phyloP scores from a whole-genome alignment of 2,113 vertebrate species.

The Corythornis madagascariensis region DNA sequence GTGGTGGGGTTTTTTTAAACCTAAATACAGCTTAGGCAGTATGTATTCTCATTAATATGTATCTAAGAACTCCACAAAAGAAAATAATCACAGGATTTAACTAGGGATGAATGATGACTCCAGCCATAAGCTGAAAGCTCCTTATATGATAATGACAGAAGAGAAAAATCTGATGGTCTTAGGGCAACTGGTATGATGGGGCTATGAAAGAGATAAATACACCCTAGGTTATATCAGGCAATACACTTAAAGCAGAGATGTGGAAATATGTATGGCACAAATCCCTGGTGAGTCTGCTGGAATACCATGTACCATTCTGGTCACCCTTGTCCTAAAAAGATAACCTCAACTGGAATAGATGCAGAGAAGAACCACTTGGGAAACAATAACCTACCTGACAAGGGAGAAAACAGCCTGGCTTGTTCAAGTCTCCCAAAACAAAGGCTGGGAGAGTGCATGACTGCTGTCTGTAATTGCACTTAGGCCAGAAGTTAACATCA shows the following conservation, averaged over 20 bases:
- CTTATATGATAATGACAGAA: not conserved
- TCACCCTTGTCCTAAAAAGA: not conserved
- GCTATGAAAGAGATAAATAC: not conserved
- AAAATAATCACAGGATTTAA: conserved; percentile 37
- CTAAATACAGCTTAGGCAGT: not conserved
- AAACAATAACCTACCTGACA: not conserved
- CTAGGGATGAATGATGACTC: not conserved
- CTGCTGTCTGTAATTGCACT: not conserved
- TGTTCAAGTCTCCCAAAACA: not conserved
- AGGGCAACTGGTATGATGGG: not conserved
- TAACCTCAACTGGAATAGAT: not conserved
- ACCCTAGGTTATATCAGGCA: not conserved
- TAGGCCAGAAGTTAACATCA: not conserved
- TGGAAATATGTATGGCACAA: not conserved
- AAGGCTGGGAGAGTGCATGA: not conserved
- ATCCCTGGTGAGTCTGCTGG: not conserved
- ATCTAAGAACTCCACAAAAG: conserved; percentile 26
- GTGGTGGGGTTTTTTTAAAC: not conserved
- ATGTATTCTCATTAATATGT: conserved; percentile 26
- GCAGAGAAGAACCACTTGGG: not conserved
- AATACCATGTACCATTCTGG: not conserved
- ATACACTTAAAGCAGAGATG: not conserved
- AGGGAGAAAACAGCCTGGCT: not conserved
- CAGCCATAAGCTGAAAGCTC: conserved; percentile 14
- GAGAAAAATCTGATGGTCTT: not conserved